Base-by-base conservation (phyloP, 2,113 vertebrate species). In the Stegastes partitus region DNA sequence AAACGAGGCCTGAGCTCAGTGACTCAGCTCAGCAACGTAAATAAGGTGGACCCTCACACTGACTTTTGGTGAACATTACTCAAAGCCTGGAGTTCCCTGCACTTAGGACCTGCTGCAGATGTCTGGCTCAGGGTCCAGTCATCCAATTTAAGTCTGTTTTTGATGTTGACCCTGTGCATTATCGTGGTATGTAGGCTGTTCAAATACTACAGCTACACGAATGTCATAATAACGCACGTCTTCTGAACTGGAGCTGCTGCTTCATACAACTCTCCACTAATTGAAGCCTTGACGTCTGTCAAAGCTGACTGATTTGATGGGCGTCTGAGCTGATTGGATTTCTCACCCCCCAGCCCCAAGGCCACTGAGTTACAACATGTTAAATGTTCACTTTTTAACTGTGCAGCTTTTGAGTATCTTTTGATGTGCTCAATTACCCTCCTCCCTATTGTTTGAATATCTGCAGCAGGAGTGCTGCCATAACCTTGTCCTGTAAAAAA, bases 21-120 rank as follows among this genome's bases (percentile, higher is more conserved):
- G 93, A 94, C 89, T 95, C 93, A 94, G 82, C 84, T 72, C 88
- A 34, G 84, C 87, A 90, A 74, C 67, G 82, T 93, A 93, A 95
- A 95, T 93, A 93, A 94, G 85, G 83, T 85, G 79, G 82, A 90
- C 78, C 59, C 80, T 90, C 83, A 81, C 79, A 23, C 72, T 81
- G 77, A 69, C 85, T 87, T 66, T 83, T 79, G 85, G 84, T 84
- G 86, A 89, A 85, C 85, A 83, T 91, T 82, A 89, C 86, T 93
- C 89, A 92, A 89, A 80, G 39, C 77, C 82, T 56, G 68, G 89
- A 85, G 84, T 91, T 90, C 82, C 83, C 88, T 91, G 74, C 92
- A 89, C 91, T 94, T 93, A 91, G 75, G 77, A 91, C 85, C 87
- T 77, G 82, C 61, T 90, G 68, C 92, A 95, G 92, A 93, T 93